phyloP scores from a whole-genome alignment of 2,888 invertebrate species.

The Cistogaster globosa region DNA sequence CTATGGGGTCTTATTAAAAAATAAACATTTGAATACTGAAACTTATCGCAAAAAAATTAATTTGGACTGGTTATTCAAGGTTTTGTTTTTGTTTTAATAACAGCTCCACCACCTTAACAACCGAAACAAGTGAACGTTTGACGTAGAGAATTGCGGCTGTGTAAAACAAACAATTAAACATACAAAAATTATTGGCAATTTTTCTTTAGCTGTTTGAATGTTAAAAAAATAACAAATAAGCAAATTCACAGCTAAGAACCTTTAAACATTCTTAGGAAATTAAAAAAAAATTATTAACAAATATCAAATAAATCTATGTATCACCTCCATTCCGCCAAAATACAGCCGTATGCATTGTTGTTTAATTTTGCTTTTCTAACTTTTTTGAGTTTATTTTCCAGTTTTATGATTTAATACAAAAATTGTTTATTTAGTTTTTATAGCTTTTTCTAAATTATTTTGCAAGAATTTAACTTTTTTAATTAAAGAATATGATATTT shows the following conservation, averaged over 20 bases:
- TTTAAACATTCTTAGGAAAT: constrained; percentile 18
- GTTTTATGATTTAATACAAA: background rate
- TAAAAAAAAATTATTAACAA: constrained; percentile 34
- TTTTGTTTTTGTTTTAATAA: constrained; percentile 49
- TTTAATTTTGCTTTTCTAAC: constrained; percentile 3
- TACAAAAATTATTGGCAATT: background rate
- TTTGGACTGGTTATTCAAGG: constrained; percentile 57
- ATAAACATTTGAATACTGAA: constrained; percentile 47
- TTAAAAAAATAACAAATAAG: background rate
- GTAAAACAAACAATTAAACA: constrained; percentile 10
- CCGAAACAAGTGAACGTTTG: background rate
- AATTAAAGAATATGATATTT: constrained; percentile 26
- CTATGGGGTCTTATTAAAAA: constrained; percentile 40
- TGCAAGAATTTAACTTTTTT: constrained; percentile 20
- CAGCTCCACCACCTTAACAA: constrained; percentile 1
- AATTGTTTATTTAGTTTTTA: background rate
- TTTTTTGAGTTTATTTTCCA: background rate
- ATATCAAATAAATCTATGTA: background rate
- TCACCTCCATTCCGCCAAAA: constrained; percentile 83
- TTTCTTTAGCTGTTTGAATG: background rate
- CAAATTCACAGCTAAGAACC: background rate
- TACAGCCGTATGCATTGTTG: constrained; percentile 81
- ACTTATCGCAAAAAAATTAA: constrained; percentile 21
- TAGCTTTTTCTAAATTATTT: constrained; percentile 1
- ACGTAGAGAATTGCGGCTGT: constrained; percentile 9